Evolutionary conservation across 1,140 invertebrate species (phyloP).

Genomic region (Saccostrea echinata): DNA sequence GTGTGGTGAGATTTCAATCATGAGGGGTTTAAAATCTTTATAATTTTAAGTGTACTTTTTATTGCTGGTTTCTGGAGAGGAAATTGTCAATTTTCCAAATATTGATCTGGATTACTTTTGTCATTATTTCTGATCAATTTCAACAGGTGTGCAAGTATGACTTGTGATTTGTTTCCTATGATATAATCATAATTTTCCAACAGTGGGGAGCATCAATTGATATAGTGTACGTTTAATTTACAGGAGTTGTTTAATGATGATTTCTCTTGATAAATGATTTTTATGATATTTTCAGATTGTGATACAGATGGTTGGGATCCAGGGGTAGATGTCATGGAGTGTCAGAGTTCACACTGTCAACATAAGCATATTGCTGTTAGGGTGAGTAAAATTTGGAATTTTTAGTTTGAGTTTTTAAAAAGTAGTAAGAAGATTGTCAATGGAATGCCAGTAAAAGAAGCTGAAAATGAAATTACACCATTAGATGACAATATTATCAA

Average conservation of each 20-base stretch:
- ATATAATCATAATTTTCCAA: background rate
- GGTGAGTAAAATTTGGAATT: background rate
- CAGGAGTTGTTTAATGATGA: background rate
- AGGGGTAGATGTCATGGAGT: conserved; percentile 8
- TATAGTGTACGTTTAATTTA: background rate
- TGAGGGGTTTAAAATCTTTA: background rate
- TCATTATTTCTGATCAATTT: conserved; percentile 13
- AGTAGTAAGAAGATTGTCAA: too few relatives aligned
- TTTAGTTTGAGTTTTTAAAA: too few relatives aligned
- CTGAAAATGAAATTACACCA: too few relatives aligned
- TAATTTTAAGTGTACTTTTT: background rate
- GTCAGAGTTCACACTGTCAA: background rate
- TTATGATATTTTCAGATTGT: conserved; percentile 2
- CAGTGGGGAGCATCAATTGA: background rate
- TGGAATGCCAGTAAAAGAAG: too few relatives aligned
- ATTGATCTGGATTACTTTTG: background rate
- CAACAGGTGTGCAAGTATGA: conserved; percentile 13
- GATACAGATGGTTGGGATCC: conserved; percentile 20
- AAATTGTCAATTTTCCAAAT: background rate
- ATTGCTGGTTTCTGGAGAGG: background rate
- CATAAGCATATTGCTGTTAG: background rate
- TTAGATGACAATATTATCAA: too few relatives aligned
- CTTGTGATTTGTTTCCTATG: conserved; percentile 6
- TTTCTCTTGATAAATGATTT: background rate
- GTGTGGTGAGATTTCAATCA: background rate